These are phyloP conservation scores for Meriones psammophilus DNA, from an alignment of 2,797 vertebrate species.

Conservation along the genomic window DNA sequence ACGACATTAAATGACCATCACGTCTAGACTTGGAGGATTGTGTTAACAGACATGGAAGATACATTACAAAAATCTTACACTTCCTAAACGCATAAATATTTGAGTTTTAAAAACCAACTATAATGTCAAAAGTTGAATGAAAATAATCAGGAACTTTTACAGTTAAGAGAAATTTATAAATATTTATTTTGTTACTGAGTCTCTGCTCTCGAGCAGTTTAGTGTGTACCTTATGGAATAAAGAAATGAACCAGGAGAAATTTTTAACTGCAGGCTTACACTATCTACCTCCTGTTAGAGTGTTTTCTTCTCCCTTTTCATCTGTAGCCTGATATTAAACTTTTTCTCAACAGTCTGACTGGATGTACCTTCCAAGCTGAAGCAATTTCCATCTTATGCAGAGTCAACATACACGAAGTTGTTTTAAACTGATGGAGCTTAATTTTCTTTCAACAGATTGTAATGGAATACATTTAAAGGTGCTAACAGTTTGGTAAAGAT, in stretches of 20 bases:
- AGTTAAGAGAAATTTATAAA: constrained; percentile 12
- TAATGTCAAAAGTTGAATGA: constrained; percentile 20
- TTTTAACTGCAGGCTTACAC: not conserved
- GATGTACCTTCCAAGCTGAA: not conserved
- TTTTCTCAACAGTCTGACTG: not conserved
- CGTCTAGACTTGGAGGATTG: constrained; percentile 64
- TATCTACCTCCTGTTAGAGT: not conserved
- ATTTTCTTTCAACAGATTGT: constrained; percentile 12
- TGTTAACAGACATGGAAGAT: constrained; percentile 49
- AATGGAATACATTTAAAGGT: not conserved
- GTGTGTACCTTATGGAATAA: not conserved
- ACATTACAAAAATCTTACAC: constrained; percentile 6
- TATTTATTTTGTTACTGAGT: not conserved
- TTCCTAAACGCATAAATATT: not conserved
- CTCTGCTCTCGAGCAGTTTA: not conserved
- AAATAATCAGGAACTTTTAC: constrained; percentile 20
- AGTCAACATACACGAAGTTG: not conserved
- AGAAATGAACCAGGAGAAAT: not conserved
- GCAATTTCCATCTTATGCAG: not conserved
- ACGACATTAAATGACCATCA: constrained; percentile 80
- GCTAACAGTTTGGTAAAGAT: not conserved
- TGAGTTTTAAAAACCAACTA: constrained; percentile 26
- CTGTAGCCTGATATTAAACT: not conserved
- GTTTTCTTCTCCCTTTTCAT: not conserved
- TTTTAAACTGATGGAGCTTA: not conserved